Conservation (phyloP, 2,888 invertebrate genomes). For the Mythimna pallens region DNA sequence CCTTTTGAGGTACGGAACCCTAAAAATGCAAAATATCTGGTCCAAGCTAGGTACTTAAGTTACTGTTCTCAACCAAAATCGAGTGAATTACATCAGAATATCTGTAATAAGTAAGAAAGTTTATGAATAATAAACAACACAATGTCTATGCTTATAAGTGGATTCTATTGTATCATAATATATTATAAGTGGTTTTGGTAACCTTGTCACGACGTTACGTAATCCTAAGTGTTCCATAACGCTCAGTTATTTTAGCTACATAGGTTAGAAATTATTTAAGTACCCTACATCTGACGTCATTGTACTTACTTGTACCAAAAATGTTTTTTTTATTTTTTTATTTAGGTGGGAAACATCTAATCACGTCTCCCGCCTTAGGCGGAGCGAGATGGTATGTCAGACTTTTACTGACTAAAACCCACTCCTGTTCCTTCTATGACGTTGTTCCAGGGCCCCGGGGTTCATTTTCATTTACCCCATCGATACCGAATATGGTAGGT, state of each 20-base stretch:
- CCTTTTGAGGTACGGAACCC: too few relatives aligned
- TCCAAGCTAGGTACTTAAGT: neutral
- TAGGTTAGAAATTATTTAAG: neutral
- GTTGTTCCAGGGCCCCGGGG: too few relatives aligned
- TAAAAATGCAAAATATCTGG: neutral
- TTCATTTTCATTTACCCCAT: too few relatives aligned
- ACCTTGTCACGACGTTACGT: neutral
- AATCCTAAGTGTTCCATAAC: neutral
- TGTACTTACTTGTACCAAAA: neutral
- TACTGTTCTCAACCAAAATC: neutral
- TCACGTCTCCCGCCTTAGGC: too few relatives aligned
- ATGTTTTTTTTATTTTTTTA: too few relatives aligned
- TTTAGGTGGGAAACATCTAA: too few relatives aligned
- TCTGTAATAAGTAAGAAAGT: neutral
- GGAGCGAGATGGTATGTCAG: too few relatives aligned
- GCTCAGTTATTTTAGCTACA: neutral
- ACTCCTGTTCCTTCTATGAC: too few relatives aligned
- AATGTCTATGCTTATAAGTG: neutral
- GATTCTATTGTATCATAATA: neutral
- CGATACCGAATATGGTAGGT: neutral
- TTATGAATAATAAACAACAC: constrained; percentile 21
- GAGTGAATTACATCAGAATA: neutral
- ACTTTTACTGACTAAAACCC: too few relatives aligned
- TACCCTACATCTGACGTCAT: neutral
- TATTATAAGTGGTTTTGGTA: neutral